Percentiles rank a stretch among this genome's conserved stretches.
Evolutionary conservation across 2,113 vertebrate genomes (phyloP).

Genomic region (Percina caprodes): DNA sequence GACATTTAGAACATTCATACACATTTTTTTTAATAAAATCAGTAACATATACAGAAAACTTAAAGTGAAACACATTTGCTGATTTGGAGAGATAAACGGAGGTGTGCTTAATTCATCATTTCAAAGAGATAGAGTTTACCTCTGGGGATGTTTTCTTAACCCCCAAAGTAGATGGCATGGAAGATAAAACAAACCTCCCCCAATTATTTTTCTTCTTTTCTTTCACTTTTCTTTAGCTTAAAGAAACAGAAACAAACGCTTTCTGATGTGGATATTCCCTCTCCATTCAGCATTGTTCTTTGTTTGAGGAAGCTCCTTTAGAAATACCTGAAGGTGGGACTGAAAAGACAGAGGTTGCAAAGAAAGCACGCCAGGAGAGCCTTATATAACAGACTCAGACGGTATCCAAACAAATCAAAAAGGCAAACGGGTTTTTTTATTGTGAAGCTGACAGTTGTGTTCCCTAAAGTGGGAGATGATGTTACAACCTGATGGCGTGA

Average conservation of each 20-base stretch:
- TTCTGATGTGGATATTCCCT: conserved; percentile 68
- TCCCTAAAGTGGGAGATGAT: conserved; percentile 45
- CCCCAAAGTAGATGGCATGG: conserved; percentile 47
- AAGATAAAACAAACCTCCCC: conserved; percentile 40
- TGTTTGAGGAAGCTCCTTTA: conserved; percentile 67
- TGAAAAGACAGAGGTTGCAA: conserved; percentile 56
- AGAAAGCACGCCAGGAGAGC: conserved; percentile 59
- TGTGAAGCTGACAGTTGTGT: conserved; percentile 59
- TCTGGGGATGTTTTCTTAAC: conserved; percentile 32
- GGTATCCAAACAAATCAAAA: conserved; percentile 63
- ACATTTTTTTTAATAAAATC: neutral
- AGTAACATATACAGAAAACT: neutral
- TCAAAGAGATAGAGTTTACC: conserved; percentile 19
- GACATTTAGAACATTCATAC: conserved; percentile 2
- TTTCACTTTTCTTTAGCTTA: conserved; percentile 42
- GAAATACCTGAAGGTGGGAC: conserved; percentile 68
- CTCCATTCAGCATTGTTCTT: conserved; percentile 55
- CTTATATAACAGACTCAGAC: conserved; percentile 67
- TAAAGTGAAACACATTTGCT: conserved; percentile 18
- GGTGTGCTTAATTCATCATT: conserved; percentile 30
- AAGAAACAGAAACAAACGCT: conserved; percentile 34
- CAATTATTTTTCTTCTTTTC: neutral
- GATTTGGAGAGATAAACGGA: conserved; percentile 32
- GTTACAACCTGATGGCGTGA: conserved; percentile 50
- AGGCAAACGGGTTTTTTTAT: conserved; percentile 58